A percentile compares a stretch with the other conserved stretches of the same genome.
phyloP scores from a whole-genome alignment of 2,888 invertebrate genomes.

The Eupithecia abbreviata region DNA sequence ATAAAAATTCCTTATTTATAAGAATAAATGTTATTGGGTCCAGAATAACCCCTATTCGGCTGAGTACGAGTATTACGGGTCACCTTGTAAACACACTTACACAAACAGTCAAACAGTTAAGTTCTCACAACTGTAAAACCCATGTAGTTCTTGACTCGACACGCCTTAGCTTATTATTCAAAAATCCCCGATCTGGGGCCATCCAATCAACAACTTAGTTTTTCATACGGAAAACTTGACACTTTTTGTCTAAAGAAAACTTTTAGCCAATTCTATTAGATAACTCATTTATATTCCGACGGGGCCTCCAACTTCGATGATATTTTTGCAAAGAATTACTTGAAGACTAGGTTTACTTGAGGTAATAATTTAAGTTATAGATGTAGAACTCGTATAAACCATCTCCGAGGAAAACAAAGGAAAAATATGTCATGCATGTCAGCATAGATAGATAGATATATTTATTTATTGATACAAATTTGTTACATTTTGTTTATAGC shows the following conservation, averaged over 20 bases:
- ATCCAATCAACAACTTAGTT: constrained; percentile 54
- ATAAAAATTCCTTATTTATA: no score
- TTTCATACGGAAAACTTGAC: constrained; percentile 55
- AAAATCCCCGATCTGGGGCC: constrained; percentile 32
- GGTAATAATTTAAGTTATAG: constrained; percentile 10
- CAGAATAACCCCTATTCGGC: not conserved
- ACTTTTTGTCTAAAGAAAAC: constrained; percentile 61
- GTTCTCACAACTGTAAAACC: not conserved
- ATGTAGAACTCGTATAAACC: constrained; percentile 3
- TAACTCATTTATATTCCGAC: constrained; percentile 66
- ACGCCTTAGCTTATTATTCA: constrained; percentile 20
- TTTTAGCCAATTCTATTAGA: constrained; percentile 67
- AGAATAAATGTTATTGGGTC: no score
- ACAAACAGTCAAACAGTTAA: not conserved
- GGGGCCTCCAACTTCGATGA: constrained; percentile 53
- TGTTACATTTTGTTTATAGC: no score
- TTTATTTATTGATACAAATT: no score
- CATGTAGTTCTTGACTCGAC: not conserved
- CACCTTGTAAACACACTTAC: not conserved
- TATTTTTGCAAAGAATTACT: constrained; percentile 53
- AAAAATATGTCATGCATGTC: not conserved
- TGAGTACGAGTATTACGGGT: not conserved
- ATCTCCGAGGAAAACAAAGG: not conserved
- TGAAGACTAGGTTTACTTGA: constrained; percentile 34
- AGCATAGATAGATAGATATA: no score